Evolutionary conservation across 2,888 invertebrate genomes (phyloP).

Genomic region (Lycocerus yunnanus): DNA sequence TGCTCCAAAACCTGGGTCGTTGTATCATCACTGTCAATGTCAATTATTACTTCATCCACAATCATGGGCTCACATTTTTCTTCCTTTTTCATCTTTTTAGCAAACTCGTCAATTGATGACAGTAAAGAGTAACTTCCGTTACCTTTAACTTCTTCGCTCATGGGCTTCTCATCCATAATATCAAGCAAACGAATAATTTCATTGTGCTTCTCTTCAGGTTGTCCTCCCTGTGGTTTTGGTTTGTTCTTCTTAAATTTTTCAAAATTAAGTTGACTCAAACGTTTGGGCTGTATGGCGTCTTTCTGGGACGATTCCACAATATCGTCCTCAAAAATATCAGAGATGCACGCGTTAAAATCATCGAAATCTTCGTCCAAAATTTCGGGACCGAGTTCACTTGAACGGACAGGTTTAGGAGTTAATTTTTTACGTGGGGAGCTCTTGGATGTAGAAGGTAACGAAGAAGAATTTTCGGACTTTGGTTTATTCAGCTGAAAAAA

Average conservation of each 20-base stretch:
- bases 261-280: neutral
- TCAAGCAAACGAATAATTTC: constrained; percentile 40
- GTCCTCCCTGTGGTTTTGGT: neutral
- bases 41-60: constrained; percentile 14
- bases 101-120: constrained; percentile 36
- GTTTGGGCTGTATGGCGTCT: neutral
- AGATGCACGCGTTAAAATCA: neutral
- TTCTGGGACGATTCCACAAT: constrained; percentile 22
- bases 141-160: neutral
- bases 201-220: constrained; percentile 32
- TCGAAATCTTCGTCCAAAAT: neutral
- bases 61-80: constrained; percentile 18
- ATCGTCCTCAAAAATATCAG: constrained; percentile 11
- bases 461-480: constrained; percentile 7
- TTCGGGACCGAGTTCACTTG: neutral
- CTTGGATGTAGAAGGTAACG: constrained; percentile 21
- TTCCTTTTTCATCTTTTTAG: constrained; percentile 6
- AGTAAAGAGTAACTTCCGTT: constrained; percentile 25
- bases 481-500: constrained; percentile 29
- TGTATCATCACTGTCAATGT: neutral
- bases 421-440: neutral
- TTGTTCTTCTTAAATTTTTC: neutral
- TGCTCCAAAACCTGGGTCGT: neutral
- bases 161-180: constrained; percentile 41
- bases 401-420: neutral